Evolutionary conservation across 2,113 vertebrate species (phyloP), one percentile per base, ranked within the genome.

Genomic region (Barbus barbus): DNA sequence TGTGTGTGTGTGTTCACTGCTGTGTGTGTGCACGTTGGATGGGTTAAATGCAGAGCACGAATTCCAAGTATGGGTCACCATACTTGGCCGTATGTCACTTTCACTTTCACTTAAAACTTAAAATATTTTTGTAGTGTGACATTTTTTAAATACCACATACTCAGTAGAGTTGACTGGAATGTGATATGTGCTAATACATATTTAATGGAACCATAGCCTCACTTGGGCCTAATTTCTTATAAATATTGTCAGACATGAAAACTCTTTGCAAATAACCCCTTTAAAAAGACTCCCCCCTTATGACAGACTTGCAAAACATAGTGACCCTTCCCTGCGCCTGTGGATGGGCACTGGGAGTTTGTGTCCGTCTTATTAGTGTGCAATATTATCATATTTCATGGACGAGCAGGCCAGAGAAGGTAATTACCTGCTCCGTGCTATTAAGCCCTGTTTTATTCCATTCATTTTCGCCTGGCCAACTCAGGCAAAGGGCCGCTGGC

Each of bases 331-430:
- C 33, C 60, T 36, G n/a, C 1, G 31, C 33, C 75, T 24, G 33
- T 60, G 82, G 72, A 71, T 78, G 41, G 31, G 44, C 67, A 67
- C 77, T 76, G 75, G 83, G 46, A 48, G 56, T 76, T 83, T 81
- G 56, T 78, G 74, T 89, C 83, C 60, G 36, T 87, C 85, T 85
- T 89, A 85, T 89, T 81, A 89, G 69, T 81, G 63, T 85, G 86
- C 80, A 87, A 85, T 88, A 88, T 88, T 90, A 90, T 90, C 85
- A 90, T 86, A 90, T 90, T 90, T 90, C 89, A 90, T 44, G 46
- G 81, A 74, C 48, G 87, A 87, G 60, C 76, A 76, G 79, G 44
- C 84, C 69, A 48, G 75, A 80, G 82, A 83, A 87, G 86, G 87
- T 90, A 87, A 90, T 90, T 90, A 90, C 86, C 86, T 76, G 82